Percentiles rank a stretch among this genome's conserved stretches.
Evolutionary conservation across 2,888 invertebrate species (phyloP).

Genomic region (Idaea dimidiata): DNA sequence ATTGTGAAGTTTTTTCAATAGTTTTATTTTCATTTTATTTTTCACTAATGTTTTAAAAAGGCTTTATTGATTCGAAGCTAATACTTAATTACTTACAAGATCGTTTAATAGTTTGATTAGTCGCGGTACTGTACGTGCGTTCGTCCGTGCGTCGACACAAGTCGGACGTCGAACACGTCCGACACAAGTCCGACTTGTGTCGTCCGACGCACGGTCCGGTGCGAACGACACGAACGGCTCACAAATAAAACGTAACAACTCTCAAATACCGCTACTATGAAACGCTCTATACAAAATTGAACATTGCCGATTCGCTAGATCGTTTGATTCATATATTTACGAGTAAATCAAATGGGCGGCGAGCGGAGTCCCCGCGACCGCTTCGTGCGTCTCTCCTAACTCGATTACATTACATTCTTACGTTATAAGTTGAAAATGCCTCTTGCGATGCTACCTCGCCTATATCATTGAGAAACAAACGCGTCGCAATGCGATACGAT

Average conservation of each 20-base stretch:
- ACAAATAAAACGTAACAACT: constrained; percentile 76
- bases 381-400: constrained; percentile 59
- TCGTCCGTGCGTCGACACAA: constrained; percentile 17
- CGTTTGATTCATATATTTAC: constrained; percentile 55
- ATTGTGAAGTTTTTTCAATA: constrained; percentile 73
- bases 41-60: constrained; percentile 76
- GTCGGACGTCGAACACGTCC: too few species aligned
- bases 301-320: constrained; percentile 77
- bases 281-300: constrained; percentile 80
- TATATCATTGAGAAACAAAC: constrained; percentile 37
- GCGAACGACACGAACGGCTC: constrained; percentile 45
- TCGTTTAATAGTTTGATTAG: constrained; percentile 73
- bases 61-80: constrained; percentile 80
- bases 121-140: constrained; percentile 43
- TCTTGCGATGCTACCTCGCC: constrained; percentile 77
- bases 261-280: constrained; percentile 76
- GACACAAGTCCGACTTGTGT: constrained; percentile 10
- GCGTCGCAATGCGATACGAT: constrained; percentile 10
- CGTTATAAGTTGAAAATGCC: constrained; percentile 76
- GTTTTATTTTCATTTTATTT: constrained; percentile 53
- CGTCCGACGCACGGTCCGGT: constrained; percentile 20
- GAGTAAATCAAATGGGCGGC: constrained; percentile 71
- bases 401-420: constrained; percentile 75
- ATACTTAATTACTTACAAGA: constrained; percentile 81
- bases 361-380: constrained; percentile 48